Evolutionary conservation across 37 sponge, comb jelly and placozoan genomes (phyloP).

Genomic region (Cliona cf. orientalis): DNA sequence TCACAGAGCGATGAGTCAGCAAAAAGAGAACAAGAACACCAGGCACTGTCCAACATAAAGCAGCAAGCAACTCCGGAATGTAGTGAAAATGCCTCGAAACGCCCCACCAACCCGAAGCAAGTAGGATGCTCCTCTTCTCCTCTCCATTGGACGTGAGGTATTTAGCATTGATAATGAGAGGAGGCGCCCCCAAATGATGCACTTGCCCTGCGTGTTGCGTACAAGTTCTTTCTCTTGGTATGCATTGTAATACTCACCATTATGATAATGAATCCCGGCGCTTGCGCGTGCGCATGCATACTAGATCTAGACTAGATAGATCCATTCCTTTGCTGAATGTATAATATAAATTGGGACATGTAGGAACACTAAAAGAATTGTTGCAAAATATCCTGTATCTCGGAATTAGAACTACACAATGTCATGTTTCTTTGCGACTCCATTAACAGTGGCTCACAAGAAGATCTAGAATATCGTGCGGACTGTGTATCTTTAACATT

Average conservation of each 20-base stretch:
- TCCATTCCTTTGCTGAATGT: no score
- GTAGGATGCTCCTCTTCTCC: constrained; percentile 61
- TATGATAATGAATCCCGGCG: no score
- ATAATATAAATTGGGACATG: no score
- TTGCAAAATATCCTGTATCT: no score
- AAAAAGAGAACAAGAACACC: constrained; percentile 65
- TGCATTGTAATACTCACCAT: constrained; percentile 76
- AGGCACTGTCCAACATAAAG: constrained; percentile 77
- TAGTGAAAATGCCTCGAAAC: constrained; percentile 85
- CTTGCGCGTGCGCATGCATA: no score
- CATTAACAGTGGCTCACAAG: no score
- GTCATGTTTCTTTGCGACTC: no score
- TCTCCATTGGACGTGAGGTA: constrained; percentile 55
- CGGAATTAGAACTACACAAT: no score
- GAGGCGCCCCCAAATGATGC: constrained; percentile 71
- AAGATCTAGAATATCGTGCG: no score
- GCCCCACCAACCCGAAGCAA: constrained; percentile 88
- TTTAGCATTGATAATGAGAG: constrained; percentile 57
- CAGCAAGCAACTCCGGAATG: constrained; percentile 77
- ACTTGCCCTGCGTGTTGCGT: constrained; percentile 65
- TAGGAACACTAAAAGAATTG: no score
- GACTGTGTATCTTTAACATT: no score
- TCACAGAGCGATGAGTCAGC: constrained; percentile 51
- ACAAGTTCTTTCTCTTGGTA: constrained; percentile 65
- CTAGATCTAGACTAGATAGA: no score